Conservation (phyloP, 1,140 invertebrate genomes). For the Triops longicaudatus region DNA sequence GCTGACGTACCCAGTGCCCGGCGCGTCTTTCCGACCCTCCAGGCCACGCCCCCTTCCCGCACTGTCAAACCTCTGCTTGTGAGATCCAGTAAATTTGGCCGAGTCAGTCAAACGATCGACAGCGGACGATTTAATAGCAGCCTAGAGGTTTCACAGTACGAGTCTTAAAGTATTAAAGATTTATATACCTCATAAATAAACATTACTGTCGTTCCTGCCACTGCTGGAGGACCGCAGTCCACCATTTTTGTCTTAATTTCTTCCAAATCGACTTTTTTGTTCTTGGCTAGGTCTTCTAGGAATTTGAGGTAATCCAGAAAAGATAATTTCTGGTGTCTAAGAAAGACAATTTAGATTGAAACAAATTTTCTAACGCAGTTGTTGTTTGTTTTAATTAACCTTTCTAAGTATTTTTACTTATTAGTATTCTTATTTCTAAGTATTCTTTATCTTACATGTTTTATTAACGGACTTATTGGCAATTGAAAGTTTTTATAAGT, state of each 20-base stretch:
- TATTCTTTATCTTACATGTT: too few relatives aligned
- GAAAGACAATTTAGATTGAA: background rate
- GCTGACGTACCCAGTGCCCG: constrained; percentile 71
- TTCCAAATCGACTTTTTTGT: constrained; percentile 61
- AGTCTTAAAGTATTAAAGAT: background rate
- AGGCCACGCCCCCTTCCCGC: constrained; percentile 81
- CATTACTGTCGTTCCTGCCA: constrained; percentile 40
- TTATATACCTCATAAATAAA: too few relatives aligned
- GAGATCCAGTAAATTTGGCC: constrained; percentile 81
- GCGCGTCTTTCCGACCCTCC: constrained; percentile 67
- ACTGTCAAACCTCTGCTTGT: constrained; percentile 79
- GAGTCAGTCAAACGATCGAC: constrained; percentile 82
- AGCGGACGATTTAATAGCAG: constrained; percentile 56
- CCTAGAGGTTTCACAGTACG: constrained; percentile 36
- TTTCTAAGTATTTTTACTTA: background rate
- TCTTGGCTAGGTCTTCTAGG: constrained; percentile 67
- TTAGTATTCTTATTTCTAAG: background rate
- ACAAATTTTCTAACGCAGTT: constrained; percentile 2
- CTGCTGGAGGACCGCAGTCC: constrained; percentile 62
- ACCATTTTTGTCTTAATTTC: constrained; percentile 69
- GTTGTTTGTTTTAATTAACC: constrained; percentile 9
- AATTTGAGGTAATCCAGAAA: constrained; percentile 71
- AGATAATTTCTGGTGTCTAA: constrained; percentile 53
- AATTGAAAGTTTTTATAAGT: too few relatives aligned
- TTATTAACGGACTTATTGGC: too few relatives aligned